Conservation (phyloP, 2,888 invertebrate species). For the Acleris laterana region DNA sequence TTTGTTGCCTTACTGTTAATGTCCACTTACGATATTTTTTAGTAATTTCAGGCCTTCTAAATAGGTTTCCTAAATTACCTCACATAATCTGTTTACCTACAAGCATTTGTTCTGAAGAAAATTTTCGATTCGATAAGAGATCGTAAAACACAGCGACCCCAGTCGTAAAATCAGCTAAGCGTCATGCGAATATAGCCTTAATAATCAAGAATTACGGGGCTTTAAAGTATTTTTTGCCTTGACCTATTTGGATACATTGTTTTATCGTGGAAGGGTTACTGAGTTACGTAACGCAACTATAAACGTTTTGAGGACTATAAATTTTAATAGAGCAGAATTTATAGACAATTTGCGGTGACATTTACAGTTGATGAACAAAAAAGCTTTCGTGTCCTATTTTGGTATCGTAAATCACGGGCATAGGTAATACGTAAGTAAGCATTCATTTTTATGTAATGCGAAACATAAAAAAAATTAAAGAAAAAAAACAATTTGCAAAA, state of each 20-base stretch:
- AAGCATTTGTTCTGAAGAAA: conserved; percentile 66
- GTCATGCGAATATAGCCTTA: conserved; percentile 66
- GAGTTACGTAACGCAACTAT: conserved; percentile 76
- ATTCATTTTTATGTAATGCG: conserved; percentile 14
- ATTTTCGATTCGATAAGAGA: conserved; percentile 76
- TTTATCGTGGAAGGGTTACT: conserved; percentile 77
- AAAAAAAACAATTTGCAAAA: no score
- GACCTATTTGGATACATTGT: conserved; percentile 66
- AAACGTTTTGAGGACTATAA: conserved; percentile 75
- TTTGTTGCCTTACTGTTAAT: no score
- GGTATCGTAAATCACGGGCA: conserved; percentile 43
- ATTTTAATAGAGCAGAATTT: conserved; percentile 80
- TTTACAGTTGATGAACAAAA: conserved; percentile 78
- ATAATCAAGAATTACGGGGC: conserved; percentile 61
- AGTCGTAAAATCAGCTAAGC: conserved; percentile 70
- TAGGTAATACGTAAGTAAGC: conserved; percentile 1
- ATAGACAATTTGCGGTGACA: conserved; percentile 75
- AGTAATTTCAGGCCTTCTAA: conserved; percentile 27
- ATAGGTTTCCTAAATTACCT: conserved; percentile 55
- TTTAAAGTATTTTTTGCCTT: conserved; percentile 62
- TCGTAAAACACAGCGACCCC: conserved; percentile 77
- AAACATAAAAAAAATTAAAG: conserved; percentile 17
- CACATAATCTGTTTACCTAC: conserved; percentile 49
- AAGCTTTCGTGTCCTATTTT: conserved; percentile 65
- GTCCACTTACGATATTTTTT: no score